Base-by-base conservation (phyloP, 2,888 invertebrate genomes). In the Chloroclysta siterata region DNA sequence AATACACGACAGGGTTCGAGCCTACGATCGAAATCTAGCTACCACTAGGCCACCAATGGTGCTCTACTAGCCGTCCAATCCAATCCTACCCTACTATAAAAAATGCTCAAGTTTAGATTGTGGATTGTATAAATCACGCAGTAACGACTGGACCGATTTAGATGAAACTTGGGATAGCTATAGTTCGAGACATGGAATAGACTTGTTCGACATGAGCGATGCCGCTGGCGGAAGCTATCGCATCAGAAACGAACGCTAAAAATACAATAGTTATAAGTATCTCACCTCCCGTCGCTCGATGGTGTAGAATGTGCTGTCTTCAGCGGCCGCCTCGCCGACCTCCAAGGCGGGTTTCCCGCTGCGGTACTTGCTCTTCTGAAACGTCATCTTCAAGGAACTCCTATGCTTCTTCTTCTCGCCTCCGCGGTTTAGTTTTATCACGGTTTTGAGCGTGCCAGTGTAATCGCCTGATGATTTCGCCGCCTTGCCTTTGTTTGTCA, bases 391-490 rank as follows among this genome's bases (percentile, higher is more conserved):
- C 72, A 97, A 84, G 0, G 96, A 95, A 67, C 95, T 95, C 69
- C 96, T 94, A 57, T 94, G 94, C 71, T 95, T 95, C 84, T 96
- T 96, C 75, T 95, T 92, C 33, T 87, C 87, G 0, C 95, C 83
- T 0, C 81, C 69, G 67, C 95, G 94, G 81, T 95, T 95, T 70
- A 97, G 87, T 87, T 97, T 96, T 75, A 97, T 97, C 75, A 97
- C 96, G 73, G 97, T 97, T 82, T 97, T 97, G 70, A 97, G 83
- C 0, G 97, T 97, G 44, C 97, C 97, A 2, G 97, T 96, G 77
- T 96, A 97, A 73, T 94, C 94, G 15, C 90, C 88, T 5, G 89
- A 87, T 28, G 88, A 78, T 29, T 86, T 85, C 0, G 85, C 70
- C 57, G 82, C 77, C 61, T 88, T 85, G 42, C 73, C 80, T 61